Base-by-base conservation (phyloP, 2,888 invertebrate genomes). In the Cinara cedri region DNA sequence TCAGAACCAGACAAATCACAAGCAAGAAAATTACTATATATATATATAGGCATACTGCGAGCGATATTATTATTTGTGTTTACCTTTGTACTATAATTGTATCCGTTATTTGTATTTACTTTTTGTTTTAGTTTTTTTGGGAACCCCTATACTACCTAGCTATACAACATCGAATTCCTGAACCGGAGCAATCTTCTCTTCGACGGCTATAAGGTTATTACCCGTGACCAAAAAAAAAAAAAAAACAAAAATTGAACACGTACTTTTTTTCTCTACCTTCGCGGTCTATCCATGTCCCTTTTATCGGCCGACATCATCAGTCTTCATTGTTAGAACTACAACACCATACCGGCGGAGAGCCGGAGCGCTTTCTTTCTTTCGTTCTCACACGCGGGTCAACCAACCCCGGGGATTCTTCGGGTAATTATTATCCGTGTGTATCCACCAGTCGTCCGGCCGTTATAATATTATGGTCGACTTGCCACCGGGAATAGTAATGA, bases 401-500 rank as follows among this genome's bases (percentile, higher is more conserved):
- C 78, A 78, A 78, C 78, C 78, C 78, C 78, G 78, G 78, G 51
- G 78, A 78, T 78, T 78, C 78, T 70, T 49, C 8, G 42, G 68
- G 60, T 78, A 78, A 78, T 78, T 78, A 78, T 70, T 78, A 78
- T 70, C 70, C 78, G 60, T 70, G 78, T 78, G 78, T 78, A 78
- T 78, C 68, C 78, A 70, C 70, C 60, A 70, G 70, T 78, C 78
- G 70, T 70, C 70, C 62, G 44, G 70, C 70, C 78, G 78, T 70
- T 70, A 49, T 70, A 78, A 70, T 78, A 78, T 78, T 68, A 78
- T 78, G 78, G 78, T 70, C 70, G 78, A 78, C 78, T 78, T 70
- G 60, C 78, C 78, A 78, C 78, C 70, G 78, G 78, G 78, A 78
- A 78, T 78, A 78, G 70, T 78, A 78, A 78, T 78, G 78, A 78